A percentile compares a stretch with the other conserved stretches of the same genome.
phyloP scores from a whole-genome alignment of 2,888 invertebrate species.

The Colletes collaris region DNA sequence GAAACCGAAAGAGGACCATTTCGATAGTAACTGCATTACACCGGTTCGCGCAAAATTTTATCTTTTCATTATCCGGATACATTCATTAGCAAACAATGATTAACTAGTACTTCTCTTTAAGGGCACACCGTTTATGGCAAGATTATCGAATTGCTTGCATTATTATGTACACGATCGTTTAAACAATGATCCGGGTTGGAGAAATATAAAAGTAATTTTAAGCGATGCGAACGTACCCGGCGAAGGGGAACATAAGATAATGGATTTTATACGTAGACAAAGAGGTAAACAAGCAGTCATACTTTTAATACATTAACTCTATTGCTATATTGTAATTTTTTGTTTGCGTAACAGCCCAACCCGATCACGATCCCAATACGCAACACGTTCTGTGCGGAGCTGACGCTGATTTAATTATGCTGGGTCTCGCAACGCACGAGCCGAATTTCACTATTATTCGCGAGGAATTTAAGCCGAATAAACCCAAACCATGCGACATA shows the following conservation, averaged over 20 bases:
- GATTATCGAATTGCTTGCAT: constrained; percentile 92
- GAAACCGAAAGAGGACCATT: constrained; percentile 96
- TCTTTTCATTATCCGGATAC: background rate
- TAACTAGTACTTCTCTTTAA: constrained; percentile 67
- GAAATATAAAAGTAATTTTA: constrained; percentile 95
- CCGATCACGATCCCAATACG: constrained; percentile 98
- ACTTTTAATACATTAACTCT: background rate
- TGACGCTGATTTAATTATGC: constrained; percentile 99
- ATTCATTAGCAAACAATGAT: background rate
- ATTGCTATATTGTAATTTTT: constrained; percentile 8
- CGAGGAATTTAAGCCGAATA: constrained; percentile 99
- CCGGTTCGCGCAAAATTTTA: constrained; percentile 85
- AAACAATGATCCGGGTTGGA: constrained; percentile 98
- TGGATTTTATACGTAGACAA: constrained; percentile 99
- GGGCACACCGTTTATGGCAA: constrained; percentile 99
- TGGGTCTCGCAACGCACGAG: constrained; percentile 99
- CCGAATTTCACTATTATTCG: constrained; percentile 99
- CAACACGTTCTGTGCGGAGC: constrained; percentile 99
- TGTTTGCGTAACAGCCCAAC: constrained; percentile 87
- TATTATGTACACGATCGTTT: constrained; percentile 95
- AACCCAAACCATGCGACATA: constrained; percentile 97
- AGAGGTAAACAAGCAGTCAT: constrained; percentile 85
- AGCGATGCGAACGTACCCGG: constrained; percentile 99
- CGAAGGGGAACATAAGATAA: constrained; percentile 99
- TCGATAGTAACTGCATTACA: constrained; percentile 99